Base-by-base conservation (phyloP, 2,113 vertebrate genomes). In the Plestiodon gilberti region DNA sequence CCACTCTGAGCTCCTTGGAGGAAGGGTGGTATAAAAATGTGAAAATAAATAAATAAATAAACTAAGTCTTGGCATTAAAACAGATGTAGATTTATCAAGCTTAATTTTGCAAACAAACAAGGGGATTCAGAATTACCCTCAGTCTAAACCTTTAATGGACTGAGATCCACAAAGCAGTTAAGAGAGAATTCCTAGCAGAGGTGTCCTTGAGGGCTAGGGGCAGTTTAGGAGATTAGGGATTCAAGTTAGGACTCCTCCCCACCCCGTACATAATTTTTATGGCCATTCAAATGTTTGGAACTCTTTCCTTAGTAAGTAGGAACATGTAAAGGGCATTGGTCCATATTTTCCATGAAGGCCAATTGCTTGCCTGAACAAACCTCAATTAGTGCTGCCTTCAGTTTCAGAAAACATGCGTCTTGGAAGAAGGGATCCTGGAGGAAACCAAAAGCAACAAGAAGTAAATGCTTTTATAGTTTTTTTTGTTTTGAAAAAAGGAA, bases 21-120 rank as follows among this genome's bases (percentile, higher is more conserved):
- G n/a, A n/a, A n/a, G n/a, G n/a, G n/a, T n/a, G n/a, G n/a, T n/a
- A n/a, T n/a, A n/a, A n/a, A n/a, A n/a, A n/a, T n/a, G n/a, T n/a
- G n/a, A n/a, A n/a, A n/a, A n/a, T n/a, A n/a, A n/a, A n/a, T n/a
- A n/a, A n/a, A n/a, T n/a, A n/a, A n/a, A n/a, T n/a, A n/a, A n/a
- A n/a, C 67, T 92, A 71, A 28, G 4, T 84, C 61, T 84, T 79
- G 82, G 81, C 73, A 85, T 82, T 88, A 91, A 90, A 10, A 15
- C 81, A 35, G 2, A 6, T 87, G 22, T 48, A 76, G 82, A 89
- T 86, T 90, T 65, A 83, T 90, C 18, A 57, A 57, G 87, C 64
- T 87, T 78, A 90, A 78, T 70, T 91, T 35, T 91, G 76, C n/a
- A n/a, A n/a, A 8, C 81, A 90, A 91, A 89, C 48, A 67, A 43